phyloP scores from a whole-genome alignment of 1,140 invertebrate species.

The Magallana gigas region DNA sequence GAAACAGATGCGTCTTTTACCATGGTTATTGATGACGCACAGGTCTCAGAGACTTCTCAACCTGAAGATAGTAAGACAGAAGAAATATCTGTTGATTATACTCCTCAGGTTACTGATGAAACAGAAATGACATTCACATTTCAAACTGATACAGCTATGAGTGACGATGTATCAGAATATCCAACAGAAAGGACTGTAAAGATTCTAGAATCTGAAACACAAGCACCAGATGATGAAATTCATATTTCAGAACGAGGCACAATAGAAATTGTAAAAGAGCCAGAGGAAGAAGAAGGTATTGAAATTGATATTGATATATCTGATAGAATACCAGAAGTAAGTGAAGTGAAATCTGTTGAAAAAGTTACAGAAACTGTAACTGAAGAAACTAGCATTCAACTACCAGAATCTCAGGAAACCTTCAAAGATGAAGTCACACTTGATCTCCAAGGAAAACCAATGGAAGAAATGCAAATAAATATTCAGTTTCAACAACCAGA shows the following conservation, averaged over 20 bases:
- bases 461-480: slow-evolving; percentile 45
- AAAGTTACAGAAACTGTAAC: slow-evolving; percentile 45
- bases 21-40: not conserved
- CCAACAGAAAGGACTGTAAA: slow-evolving; percentile 30
- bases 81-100: slow-evolving; percentile 33
- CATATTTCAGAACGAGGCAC: slow-evolving; percentile 56
- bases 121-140: slow-evolving; percentile 48
- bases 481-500: slow-evolving; percentile 48
- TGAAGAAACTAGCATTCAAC: slow-evolving; percentile 28
- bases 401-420: slow-evolving; percentile 42
- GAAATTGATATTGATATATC: slow-evolving; percentile 49
- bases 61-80: slow-evolving; percentile 47
- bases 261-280: slow-evolving; percentile 44
- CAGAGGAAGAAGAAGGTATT: slow-evolving; percentile 38
- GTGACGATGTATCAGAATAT: slow-evolving; percentile 8
- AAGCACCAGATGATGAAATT: slow-evolving; percentile 56
- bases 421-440: slow-evolving; percentile 45
- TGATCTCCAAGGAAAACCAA: slow-evolving; percentile 40
- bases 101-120: slow-evolving; percentile 43
- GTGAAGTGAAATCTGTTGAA: slow-evolving; percentile 53
- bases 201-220: slow-evolving; percentile 50
- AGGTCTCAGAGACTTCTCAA: not conserved
- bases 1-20: not conserved
- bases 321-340: slow-evolving; percentile 51
- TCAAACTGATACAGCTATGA: slow-evolving; percentile 40